These are phyloP conservation scores for Perca fluviatilis DNA, from an alignment of 2,113 vertebrate species.

Conservation along the genomic window DNA sequence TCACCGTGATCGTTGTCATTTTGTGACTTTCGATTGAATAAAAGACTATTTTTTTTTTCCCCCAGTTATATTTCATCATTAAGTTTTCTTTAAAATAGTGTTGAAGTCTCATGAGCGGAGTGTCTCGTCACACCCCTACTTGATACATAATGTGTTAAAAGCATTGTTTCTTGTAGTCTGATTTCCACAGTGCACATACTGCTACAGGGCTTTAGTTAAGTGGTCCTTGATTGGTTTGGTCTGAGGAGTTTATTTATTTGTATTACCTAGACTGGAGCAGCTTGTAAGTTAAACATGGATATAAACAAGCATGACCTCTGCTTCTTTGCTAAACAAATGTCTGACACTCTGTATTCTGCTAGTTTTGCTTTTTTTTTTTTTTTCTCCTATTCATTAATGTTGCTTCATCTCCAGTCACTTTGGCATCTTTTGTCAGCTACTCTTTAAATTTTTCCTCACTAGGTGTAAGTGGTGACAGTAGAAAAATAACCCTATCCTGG, in stretches of 20 bases:
- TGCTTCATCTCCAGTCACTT: constrained; percentile 80
- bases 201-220: too few relatives aligned
- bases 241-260: neutral
- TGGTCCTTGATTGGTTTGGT: neutral
- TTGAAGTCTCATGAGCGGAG: too few relatives aligned
- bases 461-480: constrained; percentile 90
- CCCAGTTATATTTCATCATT: too few relatives aligned
- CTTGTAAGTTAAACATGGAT: neutral
- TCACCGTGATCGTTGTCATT: too few relatives aligned
- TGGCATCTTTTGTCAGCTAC: constrained; percentile 83
- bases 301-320: constrained; percentile 48
- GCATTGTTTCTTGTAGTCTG: neutral
- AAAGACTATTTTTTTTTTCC: too few relatives aligned
- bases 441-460: constrained; percentile 88
- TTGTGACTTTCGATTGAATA: too few relatives aligned
- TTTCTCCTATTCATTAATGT: constrained; percentile 67
- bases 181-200: neutral
- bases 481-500: constrained; percentile 87
- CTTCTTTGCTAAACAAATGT: constrained; percentile 37
- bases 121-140: too few relatives aligned
- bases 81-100: too few relatives aligned
- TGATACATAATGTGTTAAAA: neutral
- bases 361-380: constrained; percentile 43
- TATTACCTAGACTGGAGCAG: neutral
- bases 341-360: constrained; percentile 74